These are phyloP conservation scores for Aethina tumida DNA, from an alignment of 1,140 invertebrate genomes.

Conservation along the genomic window DNA sequence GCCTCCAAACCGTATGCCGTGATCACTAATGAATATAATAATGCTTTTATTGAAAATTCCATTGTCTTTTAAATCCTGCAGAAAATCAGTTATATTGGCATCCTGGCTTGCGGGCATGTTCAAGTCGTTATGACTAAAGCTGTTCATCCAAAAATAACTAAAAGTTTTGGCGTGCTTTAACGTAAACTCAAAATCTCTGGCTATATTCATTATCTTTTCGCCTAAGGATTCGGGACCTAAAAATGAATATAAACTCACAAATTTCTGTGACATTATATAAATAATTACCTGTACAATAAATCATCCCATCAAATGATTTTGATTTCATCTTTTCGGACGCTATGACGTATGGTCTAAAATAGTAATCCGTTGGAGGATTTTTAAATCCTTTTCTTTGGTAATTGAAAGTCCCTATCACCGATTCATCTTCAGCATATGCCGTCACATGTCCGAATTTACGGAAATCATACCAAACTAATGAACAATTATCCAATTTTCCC, in stretches of 20 bases:
- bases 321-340: constrained; percentile 44
- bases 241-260: too few relatives aligned
- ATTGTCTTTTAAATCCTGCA: constrained; percentile 32
- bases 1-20: constrained; percentile 70
- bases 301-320: constrained; percentile 23
- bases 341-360: constrained; percentile 56
- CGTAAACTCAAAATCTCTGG: constrained; percentile 46
- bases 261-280: too few relatives aligned
- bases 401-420: constrained; percentile 51
- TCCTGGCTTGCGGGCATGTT: constrained; percentile 51
- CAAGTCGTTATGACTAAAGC: constrained; percentile 51
- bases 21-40: constrained; percentile 70
- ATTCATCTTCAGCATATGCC: constrained; percentile 52
- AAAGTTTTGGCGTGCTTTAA: constrained; percentile 50
- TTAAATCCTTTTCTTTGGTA: constrained; percentile 50
- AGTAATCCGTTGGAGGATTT: constrained; percentile 62
- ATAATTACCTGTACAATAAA: constrained; percentile 47
- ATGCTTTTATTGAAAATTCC: constrained; percentile 47
- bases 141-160: constrained; percentile 61
- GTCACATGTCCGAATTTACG: constrained; percentile 49
- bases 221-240: constrained; percentile 43
- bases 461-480: constrained; percentile 54
- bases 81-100: constrained; percentile 38
- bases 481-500: constrained; percentile 44
- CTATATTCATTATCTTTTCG: constrained; percentile 48